Percentiles rank a stretch among this genome's conserved stretches.
Conservation (phyloP, 53 echinoderm and acorn worm species). For the Stichopus horrens region DNA sequence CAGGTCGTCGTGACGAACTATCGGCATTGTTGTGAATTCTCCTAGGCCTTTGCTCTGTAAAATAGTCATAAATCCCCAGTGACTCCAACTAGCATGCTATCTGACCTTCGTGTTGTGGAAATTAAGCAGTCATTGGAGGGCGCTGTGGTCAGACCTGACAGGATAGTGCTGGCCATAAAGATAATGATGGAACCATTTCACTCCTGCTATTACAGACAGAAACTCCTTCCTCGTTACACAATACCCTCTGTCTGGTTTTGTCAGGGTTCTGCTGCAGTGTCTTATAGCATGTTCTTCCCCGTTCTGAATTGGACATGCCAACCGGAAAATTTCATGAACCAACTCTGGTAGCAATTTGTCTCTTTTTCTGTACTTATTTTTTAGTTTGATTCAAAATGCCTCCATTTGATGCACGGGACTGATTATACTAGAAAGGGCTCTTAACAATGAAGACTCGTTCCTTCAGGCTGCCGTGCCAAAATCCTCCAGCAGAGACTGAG, state of each 20-base stretch:
- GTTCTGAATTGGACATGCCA: neutral
- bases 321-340: too few relatives aligned
- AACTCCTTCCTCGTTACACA: constrained; percentile 23
- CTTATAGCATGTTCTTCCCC: constrained; percentile 5
- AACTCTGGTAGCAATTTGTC: too few relatives aligned
- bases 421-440: too few relatives aligned
- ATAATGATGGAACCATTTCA: constrained; percentile 16
- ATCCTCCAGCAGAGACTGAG: too few relatives aligned
- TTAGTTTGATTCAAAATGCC: too few relatives aligned
- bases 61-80: neutral
- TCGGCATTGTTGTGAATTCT: constrained; percentile 5
- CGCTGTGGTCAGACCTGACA: neutral
- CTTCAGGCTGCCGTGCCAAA: too few relatives aligned
- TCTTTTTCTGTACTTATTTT: too few relatives aligned
- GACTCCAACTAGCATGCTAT: constrained; percentile 11
- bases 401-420: too few relatives aligned
- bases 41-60: neutral
- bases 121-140: constrained; percentile 28
- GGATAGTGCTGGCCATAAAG: constrained; percentile 14
- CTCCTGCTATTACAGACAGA: constrained; percentile 13
- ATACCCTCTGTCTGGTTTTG: constrained; percentile 9
- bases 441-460: too few relatives aligned
- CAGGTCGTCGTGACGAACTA: neutral
- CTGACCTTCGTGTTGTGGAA: constrained; percentile 20
- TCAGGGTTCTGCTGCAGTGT: constrained; percentile 18